These are phyloP conservation scores for Bos javanicus DNA, from an alignment of 2,113 vertebrate species.

Conservation along the genomic window DNA sequence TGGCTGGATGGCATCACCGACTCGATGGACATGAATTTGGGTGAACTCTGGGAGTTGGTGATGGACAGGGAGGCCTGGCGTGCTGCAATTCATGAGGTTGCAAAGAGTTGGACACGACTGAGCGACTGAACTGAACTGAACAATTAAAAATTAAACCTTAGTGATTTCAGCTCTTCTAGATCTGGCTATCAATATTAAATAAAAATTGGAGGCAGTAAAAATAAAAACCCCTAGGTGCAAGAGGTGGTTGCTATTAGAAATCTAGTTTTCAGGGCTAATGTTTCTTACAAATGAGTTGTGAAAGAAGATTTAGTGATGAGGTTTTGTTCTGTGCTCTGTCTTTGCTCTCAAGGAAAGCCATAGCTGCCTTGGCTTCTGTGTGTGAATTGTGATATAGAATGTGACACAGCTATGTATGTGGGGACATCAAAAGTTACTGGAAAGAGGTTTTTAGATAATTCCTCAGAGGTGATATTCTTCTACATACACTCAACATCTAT, in stretches of 20 bases:
- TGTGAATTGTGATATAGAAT: background rate
- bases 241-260: background rate
- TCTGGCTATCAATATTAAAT: background rate
- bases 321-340: background rate
- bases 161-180: background rate
- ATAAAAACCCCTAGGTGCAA: background rate
- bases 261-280: background rate
- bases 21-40: too few relatives aligned
- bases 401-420: background rate
- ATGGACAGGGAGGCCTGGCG: too few relatives aligned
- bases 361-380: background rate
- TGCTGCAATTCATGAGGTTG: background rate
- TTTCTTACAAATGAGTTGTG: background rate
- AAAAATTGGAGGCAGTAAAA: background rate
- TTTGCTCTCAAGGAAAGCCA: background rate
- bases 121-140: too few relatives aligned
- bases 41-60: too few relatives aligned
- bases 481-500: background rate
- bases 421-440: background rate
- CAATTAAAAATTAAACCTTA: background rate
- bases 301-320: background rate
- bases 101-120: fast-evolving
- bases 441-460: background rate
- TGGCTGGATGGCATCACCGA: too few relatives aligned
- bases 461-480: background rate